Evolutionary conservation across 2,888 invertebrate species (phyloP).

Genomic region (Aspidapion aeneum): DNA sequence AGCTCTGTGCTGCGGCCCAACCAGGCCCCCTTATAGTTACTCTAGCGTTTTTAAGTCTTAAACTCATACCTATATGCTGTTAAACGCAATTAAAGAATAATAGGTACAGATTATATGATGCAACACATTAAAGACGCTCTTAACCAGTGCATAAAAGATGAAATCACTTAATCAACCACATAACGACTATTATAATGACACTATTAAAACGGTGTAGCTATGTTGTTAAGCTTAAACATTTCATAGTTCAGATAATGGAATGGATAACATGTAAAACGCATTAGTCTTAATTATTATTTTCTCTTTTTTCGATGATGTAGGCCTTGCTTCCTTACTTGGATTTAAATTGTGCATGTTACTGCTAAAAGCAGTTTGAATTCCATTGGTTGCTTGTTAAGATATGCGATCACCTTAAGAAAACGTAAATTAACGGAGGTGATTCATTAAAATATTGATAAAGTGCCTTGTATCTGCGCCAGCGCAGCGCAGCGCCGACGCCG

Average conservation of each 20-base stretch:
- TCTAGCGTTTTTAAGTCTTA: too few relatives aligned
- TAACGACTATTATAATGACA: constrained; percentile 39
- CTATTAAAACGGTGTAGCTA: constrained; percentile 45
- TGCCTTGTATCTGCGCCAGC: too few relatives aligned
- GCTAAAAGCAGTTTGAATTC: background rate
- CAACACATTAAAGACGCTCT: too few relatives aligned
- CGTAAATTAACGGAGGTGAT: background rate
- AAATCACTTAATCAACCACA: constrained; percentile 43
- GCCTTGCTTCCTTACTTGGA: constrained; percentile 14
- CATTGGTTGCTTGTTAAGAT: background rate
- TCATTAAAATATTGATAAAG: too few relatives aligned
- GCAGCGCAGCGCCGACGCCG: too few relatives aligned
- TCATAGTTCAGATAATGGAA: constrained; percentile 41
- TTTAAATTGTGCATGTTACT: constrained; percentile 10
- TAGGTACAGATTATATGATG: too few relatives aligned
- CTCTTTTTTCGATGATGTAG: constrained; percentile 32
- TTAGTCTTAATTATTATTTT: constrained; percentile 36
- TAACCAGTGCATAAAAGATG: too few relatives aligned
- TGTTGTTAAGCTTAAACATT: constrained; percentile 48
- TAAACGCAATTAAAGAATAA: too few relatives aligned
- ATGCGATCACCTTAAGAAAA: background rate
- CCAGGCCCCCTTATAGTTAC: too few relatives aligned
- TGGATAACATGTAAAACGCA: constrained; percentile 46
- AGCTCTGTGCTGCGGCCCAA: too few relatives aligned
- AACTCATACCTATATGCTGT: too few relatives aligned